Conservation (phyloP, 1,140 invertebrate genomes). For the Drosophila nikananu region DNA sequence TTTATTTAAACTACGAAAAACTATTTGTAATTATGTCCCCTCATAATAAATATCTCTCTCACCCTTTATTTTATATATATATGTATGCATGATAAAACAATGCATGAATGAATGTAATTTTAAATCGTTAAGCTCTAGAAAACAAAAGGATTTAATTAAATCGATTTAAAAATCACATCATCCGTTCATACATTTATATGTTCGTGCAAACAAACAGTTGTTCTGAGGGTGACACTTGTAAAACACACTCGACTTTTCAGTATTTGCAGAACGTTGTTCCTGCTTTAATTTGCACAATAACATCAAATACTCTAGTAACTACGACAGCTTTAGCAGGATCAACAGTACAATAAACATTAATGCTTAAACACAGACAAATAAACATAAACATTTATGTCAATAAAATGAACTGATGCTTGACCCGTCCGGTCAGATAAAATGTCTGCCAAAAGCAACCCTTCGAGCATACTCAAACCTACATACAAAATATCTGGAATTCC, state of each 20-base stretch:
- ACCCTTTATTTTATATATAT: not conserved
- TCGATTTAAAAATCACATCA: conserved; percentile 57
- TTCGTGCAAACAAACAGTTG: conserved; percentile 29
- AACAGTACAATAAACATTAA: conserved; percentile 76
- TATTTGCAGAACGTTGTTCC: conserved; percentile 40
- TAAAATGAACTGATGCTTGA: conserved; percentile 82
- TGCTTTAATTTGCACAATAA: conserved; percentile 58
- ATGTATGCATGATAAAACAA: not conserved
- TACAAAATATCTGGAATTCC: conserved; percentile 4
- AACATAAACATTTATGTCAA: conserved; percentile 83
- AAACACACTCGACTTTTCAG: conserved; percentile 55
- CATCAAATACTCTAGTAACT: conserved; percentile 27
- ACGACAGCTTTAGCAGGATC: conserved; percentile 32
- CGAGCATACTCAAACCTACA: not conserved
- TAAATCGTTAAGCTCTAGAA: conserved; percentile 25
- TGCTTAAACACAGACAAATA: conserved; percentile 78
- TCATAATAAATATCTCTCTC: not conserved
- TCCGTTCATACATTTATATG: conserved; percentile 18
- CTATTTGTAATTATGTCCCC: not conserved
- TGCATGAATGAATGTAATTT: conserved; percentile 38
- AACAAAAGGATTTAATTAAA: conserved; percentile 66
- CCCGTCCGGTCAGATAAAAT: conserved; percentile 72
- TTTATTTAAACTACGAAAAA: not conserved
- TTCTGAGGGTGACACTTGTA: conserved; percentile 16
- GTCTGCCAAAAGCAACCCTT: conserved; percentile 10